phyloP scores from a whole-genome alignment of 2,888 invertebrate species.

The Saturnia japonica region DNA sequence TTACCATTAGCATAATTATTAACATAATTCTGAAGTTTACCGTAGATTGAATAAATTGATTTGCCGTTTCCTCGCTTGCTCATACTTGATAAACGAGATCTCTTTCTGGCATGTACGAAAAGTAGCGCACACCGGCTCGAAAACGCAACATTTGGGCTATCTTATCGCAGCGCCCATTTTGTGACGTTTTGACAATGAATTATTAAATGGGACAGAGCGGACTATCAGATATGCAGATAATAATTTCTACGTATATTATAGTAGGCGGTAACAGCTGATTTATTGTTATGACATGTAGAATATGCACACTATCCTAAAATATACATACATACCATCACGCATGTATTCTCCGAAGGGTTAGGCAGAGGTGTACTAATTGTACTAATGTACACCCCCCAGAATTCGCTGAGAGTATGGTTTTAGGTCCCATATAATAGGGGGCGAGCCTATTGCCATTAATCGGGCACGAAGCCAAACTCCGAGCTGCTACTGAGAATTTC shows the following conservation, averaged over 20 bases:
- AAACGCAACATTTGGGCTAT: slow-evolving; percentile 11
- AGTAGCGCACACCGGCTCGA: background rate
- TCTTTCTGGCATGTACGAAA: background rate
- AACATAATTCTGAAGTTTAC: background rate
- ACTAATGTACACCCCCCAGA: too few species aligned
- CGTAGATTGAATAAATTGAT: background rate
- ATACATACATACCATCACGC: too few species aligned
- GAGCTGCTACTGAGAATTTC: too few species aligned
- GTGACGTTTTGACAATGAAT: slow-evolving; percentile 15
- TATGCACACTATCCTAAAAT: too few species aligned
- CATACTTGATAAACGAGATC: background rate
- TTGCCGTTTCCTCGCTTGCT: background rate
- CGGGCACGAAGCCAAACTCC: too few species aligned
- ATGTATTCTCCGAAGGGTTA: too few species aligned
- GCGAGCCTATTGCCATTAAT: too few species aligned
- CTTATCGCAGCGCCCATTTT: slow-evolving; percentile 12
- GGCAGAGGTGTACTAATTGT: too few species aligned
- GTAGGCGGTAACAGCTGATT: slow-evolving; percentile 10
- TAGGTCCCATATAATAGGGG: too few species aligned
- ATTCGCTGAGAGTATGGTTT: too few species aligned
- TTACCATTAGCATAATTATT: too few species aligned
- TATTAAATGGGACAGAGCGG: slow-evolving; percentile 7
- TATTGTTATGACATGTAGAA: background rate
- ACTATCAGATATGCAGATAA: slow-evolving; percentile 10
- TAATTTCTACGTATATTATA: background rate